phyloP scores from a whole-genome alignment of 2,888 invertebrate genomes.

The Mayetiola destructor region DNA sequence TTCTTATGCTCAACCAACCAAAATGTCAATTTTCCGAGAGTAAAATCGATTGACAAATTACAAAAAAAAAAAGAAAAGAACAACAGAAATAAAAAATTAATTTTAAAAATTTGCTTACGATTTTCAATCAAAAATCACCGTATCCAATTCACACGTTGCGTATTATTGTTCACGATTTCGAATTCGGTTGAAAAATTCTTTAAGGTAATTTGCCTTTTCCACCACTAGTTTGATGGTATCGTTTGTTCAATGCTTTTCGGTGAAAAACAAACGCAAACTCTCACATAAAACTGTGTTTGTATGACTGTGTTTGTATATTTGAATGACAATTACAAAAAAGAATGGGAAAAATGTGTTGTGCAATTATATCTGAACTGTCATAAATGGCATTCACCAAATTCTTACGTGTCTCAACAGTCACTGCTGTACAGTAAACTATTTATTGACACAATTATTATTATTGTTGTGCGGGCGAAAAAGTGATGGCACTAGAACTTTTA shows the following conservation, averaged over 20 bases:
- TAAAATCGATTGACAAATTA: too few relatives aligned
- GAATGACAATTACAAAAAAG: background rate
- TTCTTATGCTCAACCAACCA: too few relatives aligned
- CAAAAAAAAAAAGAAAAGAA: too few relatives aligned
- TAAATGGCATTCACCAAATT: constrained; percentile 2
- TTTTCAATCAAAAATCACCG: too few relatives aligned
- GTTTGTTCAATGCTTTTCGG: constrained; percentile 7
- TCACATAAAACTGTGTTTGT: too few relatives aligned
- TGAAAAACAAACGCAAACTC: constrained; percentile 13
- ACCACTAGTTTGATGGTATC: constrained; percentile 7
- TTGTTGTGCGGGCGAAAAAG: too few relatives aligned
- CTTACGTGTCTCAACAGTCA: too few relatives aligned
- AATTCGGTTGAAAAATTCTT: background rate
- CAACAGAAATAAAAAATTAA: background rate
- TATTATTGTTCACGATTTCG: background rate
- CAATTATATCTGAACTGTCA: constrained; percentile 5
- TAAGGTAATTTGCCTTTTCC: background rate
- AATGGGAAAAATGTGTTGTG: constrained; percentile 12
- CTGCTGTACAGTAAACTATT: too few relatives aligned
- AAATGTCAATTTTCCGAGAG: too few relatives aligned
- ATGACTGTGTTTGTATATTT: background rate
- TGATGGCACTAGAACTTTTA: too few relatives aligned
- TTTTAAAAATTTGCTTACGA: background rate
- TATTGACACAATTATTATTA: too few relatives aligned
- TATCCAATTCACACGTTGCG: too few relatives aligned